Evolutionary conservation across 2,113 vertebrate genomes (phyloP).

Genomic region (Mesoclemmys tuberculata): DNA sequence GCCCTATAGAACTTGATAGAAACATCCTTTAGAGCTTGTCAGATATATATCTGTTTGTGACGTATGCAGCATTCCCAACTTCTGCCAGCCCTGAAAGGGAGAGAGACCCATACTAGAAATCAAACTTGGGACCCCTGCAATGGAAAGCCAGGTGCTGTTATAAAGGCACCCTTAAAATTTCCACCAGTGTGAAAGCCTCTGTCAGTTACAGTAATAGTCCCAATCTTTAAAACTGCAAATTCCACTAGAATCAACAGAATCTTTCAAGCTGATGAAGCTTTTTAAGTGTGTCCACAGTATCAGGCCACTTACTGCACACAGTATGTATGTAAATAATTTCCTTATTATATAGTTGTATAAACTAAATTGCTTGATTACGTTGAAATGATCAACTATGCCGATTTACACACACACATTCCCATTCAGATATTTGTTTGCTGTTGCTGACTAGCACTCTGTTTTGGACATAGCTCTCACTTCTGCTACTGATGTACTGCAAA

Average conservation of each 20-base stretch:
- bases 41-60: background rate
- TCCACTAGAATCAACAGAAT: background rate
- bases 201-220: too few species aligned
- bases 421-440: background rate
- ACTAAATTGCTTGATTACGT: background rate
- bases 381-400: background rate
- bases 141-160: too few species aligned
- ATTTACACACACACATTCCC: background rate
- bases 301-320: background rate
- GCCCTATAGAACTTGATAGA: background rate
- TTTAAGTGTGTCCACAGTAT: background rate
- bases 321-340: background rate
- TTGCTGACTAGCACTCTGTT: background rate
- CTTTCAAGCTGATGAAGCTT: too few species aligned
- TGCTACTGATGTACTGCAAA: background rate
- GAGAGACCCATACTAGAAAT: too few species aligned
- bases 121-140: too few species aligned
- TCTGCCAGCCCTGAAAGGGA: too few species aligned
- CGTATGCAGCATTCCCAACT: background rate
- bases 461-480: background rate
- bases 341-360: background rate
- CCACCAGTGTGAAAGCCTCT: too few species aligned
- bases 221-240: background rate
- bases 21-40: background rate
- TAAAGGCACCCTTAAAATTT: too few species aligned